These are phyloP conservation scores for Odocoileus hemionus DNA, from an alignment of 2,113 vertebrate genomes.

Conservation along the genomic window DNA sequence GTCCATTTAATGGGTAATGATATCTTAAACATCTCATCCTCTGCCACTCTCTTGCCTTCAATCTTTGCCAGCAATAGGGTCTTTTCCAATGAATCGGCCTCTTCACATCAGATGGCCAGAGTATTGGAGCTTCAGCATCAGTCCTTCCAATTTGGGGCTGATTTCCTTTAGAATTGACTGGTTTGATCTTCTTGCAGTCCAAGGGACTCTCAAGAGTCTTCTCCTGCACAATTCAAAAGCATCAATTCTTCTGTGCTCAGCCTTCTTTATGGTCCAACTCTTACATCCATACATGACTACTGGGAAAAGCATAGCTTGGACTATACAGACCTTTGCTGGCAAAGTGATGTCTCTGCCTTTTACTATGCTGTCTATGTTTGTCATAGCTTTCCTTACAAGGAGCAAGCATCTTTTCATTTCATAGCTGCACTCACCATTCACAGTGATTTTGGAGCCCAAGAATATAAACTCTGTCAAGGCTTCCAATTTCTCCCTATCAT, in stretches of 20 bases:
- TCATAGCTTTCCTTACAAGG: neutral
- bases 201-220: neutral
- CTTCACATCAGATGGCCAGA: neutral
- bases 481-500: neutral
- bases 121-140: neutral
- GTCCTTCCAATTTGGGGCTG: neutral
- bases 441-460: neutral
- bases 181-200: neutral
- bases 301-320: neutral
- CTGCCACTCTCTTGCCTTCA: neutral
- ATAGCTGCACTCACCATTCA: neutral
- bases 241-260: neutral
- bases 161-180: neutral
- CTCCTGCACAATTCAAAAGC: neutral
- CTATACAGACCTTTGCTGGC: neutral
- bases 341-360: neutral
- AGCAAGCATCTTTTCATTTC: neutral
- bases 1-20: neutral
- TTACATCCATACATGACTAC: neutral
- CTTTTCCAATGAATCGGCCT: neutral
- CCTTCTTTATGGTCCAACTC: neutral
- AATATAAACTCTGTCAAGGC: neutral
- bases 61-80: neutral
- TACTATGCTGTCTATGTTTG: neutral
- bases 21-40: neutral